Base-by-base conservation (phyloP, 2,888 invertebrate genomes). In the Cryptus armator region DNA sequence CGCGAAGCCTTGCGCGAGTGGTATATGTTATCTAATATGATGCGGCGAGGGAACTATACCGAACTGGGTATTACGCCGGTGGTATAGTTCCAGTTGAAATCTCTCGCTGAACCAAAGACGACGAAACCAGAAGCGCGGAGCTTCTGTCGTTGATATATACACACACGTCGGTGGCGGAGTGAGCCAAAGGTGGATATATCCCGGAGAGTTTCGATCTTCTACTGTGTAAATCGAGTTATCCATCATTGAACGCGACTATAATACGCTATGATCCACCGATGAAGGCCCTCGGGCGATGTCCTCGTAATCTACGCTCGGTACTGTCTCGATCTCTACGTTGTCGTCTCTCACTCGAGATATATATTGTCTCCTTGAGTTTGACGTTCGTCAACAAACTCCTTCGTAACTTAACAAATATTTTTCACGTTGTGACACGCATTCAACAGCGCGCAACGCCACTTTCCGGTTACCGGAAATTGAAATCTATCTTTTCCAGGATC, bases 221-320 rank as follows among this genome's bases (percentile, higher is more conserved):
- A n/a, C 32, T 9, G 32, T 74, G 62, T 9, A 64, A 62, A 64
- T 74, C 48, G 62, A 62, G 74, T 74, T 62, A 74, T 48, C 62
- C 74, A 74, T 62, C 62, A 62, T 74, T 62, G 62, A 62, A 6
- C 62, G 46, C 46, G 48, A 62, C 46, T 46, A 64, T 62, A 74
- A 48, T 62, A 64, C 32, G 62, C 32, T 44, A 32, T n/a, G 5
- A 29, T 32, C 10, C 16, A 37, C 14, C 29, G 29, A 44, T n/a
- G 29, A 56, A 29, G 29, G 46, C 56, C 37, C 62, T 19, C 29
- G 46, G 19, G 29, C 16, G 32, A 46, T 32, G 16, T 74, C 16
- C 24, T 48, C 16, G 19, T 48, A 48, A 53, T 72, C 16, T 10
- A 48, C 46, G 46, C 56, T 24, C 24, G 9, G 10, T 3, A 19